Percentiles rank a stretch among this genome's conserved stretches.
These are phyloP conservation scores for Ceratina calcarata DNA, from an alignment of 1,140 invertebrate species.

Conservation along the genomic window DNA sequence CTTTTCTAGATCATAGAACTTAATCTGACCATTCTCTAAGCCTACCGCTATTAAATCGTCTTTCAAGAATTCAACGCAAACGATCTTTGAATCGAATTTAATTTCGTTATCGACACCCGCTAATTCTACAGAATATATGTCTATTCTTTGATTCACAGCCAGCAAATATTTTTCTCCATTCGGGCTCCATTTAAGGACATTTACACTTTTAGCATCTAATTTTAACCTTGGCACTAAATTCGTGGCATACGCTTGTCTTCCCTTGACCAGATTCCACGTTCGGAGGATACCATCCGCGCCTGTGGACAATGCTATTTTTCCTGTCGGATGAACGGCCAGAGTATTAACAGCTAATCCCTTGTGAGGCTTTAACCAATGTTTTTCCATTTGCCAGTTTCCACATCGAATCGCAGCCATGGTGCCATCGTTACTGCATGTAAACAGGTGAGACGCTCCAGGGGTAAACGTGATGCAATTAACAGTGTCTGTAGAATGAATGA, in stretches of 20 bases:
- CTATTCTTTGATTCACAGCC: constrained; percentile 84
- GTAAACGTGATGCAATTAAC: constrained; percentile 90
- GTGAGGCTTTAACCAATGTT: constrained; percentile 87
- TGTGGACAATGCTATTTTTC: constrained; percentile 92
- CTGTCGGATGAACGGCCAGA: constrained; percentile 91
- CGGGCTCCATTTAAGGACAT: constrained; percentile 84
- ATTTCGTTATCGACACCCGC: constrained; percentile 84
- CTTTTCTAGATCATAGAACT: constrained; percentile 82
- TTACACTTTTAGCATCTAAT: constrained; percentile 78
- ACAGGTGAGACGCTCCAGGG: constrained; percentile 87
- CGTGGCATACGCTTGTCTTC: constrained; percentile 91
- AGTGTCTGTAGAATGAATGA: constrained; percentile 80
- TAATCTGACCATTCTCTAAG: constrained; percentile 86
- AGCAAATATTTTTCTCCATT: constrained; percentile 88
- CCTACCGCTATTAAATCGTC: constrained; percentile 85
- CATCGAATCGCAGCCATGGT: constrained; percentile 89
- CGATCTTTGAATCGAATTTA: constrained; percentile 83
- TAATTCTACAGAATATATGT: constrained; percentile 88
- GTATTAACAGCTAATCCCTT: constrained; percentile 85
- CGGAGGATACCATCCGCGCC: constrained; percentile 91
- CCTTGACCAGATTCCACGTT: constrained; percentile 97
- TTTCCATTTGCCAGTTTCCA: constrained; percentile 92
- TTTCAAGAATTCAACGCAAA: constrained; percentile 83
- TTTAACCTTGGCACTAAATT: constrained; percentile 87
- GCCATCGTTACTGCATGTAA: constrained; percentile 92